Evolutionary conservation across 2,797 vertebrate species (phyloP).

Genomic region (Meriones psammophilus): DNA sequence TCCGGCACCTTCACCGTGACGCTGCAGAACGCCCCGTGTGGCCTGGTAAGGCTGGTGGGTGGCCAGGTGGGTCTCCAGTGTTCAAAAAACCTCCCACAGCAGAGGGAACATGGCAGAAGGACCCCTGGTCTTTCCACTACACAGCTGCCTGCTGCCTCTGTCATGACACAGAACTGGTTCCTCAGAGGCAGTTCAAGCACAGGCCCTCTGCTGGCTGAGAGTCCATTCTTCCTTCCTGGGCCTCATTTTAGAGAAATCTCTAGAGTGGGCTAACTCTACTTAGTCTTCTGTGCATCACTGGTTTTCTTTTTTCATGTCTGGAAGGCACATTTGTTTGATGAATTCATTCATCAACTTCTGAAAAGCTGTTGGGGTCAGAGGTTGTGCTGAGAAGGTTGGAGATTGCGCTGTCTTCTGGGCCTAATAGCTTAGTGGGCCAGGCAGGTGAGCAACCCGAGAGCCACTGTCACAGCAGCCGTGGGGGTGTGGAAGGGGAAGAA

Average conservation of each 20-base stretch:
- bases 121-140: neutral
- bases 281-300: conserved; percentile 5
- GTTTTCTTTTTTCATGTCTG: neutral
- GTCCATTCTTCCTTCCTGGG: neutral
- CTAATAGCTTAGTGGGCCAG: neutral
- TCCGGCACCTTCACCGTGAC: conserved; percentile 94
- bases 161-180: neutral
- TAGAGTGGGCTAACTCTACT: neutral
- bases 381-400: neutral
- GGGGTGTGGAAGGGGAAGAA: neutral
- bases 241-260: neutral
- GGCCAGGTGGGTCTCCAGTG: neutral
- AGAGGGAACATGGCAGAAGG: neutral
- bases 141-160: neutral
- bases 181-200: neutral
- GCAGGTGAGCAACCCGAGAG: neutral
- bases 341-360: neutral
- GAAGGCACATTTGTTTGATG: neutral
- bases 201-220: neutral
- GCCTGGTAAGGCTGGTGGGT: conserved; percentile 90
- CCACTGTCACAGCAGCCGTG: neutral
- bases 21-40: conserved; percentile 95
- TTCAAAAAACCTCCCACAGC: neutral
- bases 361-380: neutral
- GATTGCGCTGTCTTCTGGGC: neutral